phyloP scores from a whole-genome alignment of 2,113 vertebrate species.

The Stercorarius parasiticus region DNA sequence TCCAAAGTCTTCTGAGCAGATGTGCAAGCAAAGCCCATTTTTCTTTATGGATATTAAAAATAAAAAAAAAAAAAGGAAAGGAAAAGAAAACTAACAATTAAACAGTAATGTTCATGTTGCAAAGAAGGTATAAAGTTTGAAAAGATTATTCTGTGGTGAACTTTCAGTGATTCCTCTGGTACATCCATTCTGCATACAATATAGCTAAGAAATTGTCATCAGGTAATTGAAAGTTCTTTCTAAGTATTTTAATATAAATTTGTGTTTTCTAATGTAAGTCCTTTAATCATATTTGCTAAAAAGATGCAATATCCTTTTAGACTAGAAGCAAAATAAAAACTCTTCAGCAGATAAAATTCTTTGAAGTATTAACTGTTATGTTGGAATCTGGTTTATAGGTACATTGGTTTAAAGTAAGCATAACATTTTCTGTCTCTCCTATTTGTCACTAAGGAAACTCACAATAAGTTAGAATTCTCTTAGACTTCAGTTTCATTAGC shows the following conservation, averaged over 20 bases:
- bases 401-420: neutral
- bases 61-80: rapidly evolving
- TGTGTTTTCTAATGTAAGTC: neutral
- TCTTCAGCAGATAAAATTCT: neutral
- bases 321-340: neutral
- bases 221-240: neutral
- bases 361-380: neutral
- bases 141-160: neutral
- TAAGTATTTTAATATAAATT: neutral
- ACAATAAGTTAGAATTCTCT: neutral
- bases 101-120: neutral
- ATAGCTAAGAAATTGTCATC: neutral
- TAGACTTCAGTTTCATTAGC: neutral
- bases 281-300: neutral
- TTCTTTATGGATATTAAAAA: neutral
- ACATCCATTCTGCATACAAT: neutral
- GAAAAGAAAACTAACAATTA: neutral
- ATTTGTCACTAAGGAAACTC: neutral
- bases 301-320: neutral
- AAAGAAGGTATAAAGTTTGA: neutral
- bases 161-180: neutral
- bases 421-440: neutral
- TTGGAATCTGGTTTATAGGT: neutral
- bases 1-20: neutral
- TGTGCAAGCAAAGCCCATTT: rapidly evolving